phyloP scores from a whole-genome alignment of 2,797 vertebrate species.

The Petrocephalus schoutedeni region DNA sequence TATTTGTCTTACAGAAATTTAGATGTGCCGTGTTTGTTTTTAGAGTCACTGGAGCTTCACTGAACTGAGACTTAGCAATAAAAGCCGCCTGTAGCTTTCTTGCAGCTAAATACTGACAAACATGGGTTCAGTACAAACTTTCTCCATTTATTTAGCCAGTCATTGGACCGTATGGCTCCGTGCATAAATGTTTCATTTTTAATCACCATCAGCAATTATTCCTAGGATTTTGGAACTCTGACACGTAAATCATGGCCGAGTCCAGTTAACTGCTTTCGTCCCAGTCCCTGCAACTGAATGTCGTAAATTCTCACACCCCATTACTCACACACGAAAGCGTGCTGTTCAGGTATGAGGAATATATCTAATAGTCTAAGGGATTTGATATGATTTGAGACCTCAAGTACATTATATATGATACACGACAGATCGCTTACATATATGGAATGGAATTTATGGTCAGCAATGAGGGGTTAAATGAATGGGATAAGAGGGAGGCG shows the following conservation, averaged over 20 bases:
- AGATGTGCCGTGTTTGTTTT: conserved; percentile 16
- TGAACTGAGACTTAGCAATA: conserved; percentile 21
- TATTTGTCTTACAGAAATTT: conserved; percentile 22
- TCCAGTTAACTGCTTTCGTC: neutral
- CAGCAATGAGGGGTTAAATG: conserved; percentile 21
- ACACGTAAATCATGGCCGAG: neutral
- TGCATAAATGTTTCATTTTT: neutral
- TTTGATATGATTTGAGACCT: conserved; percentile 28
- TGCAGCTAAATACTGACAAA: conserved; percentile 18
- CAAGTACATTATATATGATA: conserved; percentile 23
- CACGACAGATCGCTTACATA: conserved; percentile 10
- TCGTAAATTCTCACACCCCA: neutral
- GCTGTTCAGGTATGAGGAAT: neutral
- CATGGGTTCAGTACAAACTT: neutral
- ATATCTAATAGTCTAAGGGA: neutral
- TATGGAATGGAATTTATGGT: conserved; percentile 13
- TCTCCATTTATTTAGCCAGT: neutral
- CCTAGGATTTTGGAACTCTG: neutral
- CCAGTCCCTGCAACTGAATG: neutral
- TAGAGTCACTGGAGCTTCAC: conserved; percentile 23
- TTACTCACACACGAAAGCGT: neutral
- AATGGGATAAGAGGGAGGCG: neutral
- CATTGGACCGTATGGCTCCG: neutral
- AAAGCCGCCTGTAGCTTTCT: neutral
- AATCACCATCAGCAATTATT: neutral